These are phyloP conservation scores for Lepidurus apus DNA, from an alignment of 1,140 invertebrate species.

Conservation along the genomic window DNA sequence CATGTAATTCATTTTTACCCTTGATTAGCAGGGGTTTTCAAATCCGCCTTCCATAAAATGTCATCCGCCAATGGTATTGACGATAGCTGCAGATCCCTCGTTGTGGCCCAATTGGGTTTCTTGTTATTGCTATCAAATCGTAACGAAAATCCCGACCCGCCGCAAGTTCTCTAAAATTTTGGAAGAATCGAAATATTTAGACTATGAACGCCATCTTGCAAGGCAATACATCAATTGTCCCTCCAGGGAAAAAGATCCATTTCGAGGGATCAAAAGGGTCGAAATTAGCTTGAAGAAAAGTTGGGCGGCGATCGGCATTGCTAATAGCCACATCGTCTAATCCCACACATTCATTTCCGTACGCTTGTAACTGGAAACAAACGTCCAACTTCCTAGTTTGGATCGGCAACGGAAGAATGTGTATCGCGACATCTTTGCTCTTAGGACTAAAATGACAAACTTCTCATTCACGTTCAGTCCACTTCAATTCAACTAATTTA, in stretches of 20 bases:
- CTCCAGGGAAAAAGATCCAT: constrained; percentile 48
- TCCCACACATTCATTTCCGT: constrained; percentile 43
- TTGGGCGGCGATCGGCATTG: constrained; percentile 43
- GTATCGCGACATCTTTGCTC: constrained; percentile 39
- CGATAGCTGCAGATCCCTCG: constrained; percentile 43
- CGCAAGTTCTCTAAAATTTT: constrained; percentile 45
- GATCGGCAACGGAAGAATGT: constrained; percentile 43
- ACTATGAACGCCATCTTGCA: neutral
- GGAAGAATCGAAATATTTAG: neutral
- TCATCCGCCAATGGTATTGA: constrained; percentile 37
- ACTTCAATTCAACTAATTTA: neutral
- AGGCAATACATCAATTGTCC: constrained; percentile 34
- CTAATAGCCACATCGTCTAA: constrained; percentile 46
- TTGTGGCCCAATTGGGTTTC: constrained; percentile 41
- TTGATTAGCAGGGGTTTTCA: constrained; percentile 39
- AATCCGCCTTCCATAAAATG: constrained; percentile 42
- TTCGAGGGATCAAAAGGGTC: constrained; percentile 46
- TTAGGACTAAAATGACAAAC: neutral
- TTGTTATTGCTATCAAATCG: constrained; percentile 42
- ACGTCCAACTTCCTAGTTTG: constrained; percentile 40
- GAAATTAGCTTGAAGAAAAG: constrained; percentile 44
- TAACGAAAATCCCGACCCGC: constrained; percentile 44
- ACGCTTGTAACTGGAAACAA: constrained; percentile 42
- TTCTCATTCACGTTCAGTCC: neutral
- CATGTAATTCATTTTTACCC: neutral